Evolutionary conservation across 2,797 vertebrate species (phyloP).

Genomic region (Darevskia nairensis): DNA sequence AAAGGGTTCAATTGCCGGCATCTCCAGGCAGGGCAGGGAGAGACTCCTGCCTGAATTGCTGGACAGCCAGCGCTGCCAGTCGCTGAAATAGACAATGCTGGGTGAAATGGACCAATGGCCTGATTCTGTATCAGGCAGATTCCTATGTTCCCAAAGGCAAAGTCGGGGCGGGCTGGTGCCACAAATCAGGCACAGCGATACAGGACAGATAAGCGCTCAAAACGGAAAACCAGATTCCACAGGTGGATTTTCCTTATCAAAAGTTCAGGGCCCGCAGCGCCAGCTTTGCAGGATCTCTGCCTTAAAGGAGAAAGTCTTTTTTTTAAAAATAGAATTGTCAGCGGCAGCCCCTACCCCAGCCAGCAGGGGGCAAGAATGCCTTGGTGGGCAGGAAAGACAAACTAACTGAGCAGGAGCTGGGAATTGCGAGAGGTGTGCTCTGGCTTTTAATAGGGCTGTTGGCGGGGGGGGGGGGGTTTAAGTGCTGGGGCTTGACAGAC

Average conservation of each 20-base stretch:
- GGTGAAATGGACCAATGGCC: too few relatives aligned
- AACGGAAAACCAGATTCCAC: background rate
- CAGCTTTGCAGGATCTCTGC: background rate
- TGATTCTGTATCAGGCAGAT: too few relatives aligned
- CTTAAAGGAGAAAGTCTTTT: background rate
- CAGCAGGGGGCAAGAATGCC: background rate
- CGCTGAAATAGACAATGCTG: too few relatives aligned
- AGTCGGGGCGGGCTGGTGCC: background rate
- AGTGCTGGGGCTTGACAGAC: too few relatives aligned
- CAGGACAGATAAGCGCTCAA: background rate
- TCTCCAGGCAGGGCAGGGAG: too few relatives aligned
- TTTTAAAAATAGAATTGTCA: background rate
- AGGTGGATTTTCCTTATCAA: background rate
- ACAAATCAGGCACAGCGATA: background rate
- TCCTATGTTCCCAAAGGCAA: background rate
- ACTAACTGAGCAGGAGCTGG: too few relatives aligned
- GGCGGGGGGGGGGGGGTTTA: too few relatives aligned
- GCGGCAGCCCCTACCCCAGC: background rate
- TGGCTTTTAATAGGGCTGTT: background rate
- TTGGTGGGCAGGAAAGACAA: background rate
- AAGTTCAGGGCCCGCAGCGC: background rate
- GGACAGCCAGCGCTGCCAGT: too few relatives aligned
- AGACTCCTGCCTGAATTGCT: too few relatives aligned
- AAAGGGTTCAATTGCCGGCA: too few relatives aligned
- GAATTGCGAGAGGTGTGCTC: rapidly evolving